These are phyloP conservation scores for Drosophila trichaetosa DNA, from an alignment of 2,888 invertebrate species.

Conservation along the genomic window DNA sequence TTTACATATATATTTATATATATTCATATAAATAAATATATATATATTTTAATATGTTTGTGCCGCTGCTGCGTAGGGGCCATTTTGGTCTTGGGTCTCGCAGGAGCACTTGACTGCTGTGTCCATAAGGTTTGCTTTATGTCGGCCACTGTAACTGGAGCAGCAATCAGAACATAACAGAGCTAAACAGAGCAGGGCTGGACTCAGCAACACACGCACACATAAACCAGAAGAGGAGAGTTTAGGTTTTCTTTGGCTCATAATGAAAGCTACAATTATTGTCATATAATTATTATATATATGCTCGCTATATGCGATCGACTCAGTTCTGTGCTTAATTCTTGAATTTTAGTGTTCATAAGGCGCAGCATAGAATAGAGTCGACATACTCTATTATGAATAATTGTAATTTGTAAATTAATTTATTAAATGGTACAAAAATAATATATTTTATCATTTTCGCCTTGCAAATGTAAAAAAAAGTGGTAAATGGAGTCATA, in stretches of 20 bases:
- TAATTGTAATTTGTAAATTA: neutral
- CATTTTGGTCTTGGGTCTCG: constrained; percentile 56
- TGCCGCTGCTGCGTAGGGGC: constrained; percentile 28
- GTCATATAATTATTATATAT: neutral
- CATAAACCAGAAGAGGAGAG: neutral
- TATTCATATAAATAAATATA: constrained; percentile 3
- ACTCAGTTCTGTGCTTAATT: neutral
- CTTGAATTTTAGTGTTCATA: neutral
- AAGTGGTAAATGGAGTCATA: neutral
- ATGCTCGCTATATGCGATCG: neutral
- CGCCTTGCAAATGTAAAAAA: neutral
- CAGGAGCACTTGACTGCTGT: constrained; percentile 41
- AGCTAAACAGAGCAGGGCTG: constrained; percentile 5
- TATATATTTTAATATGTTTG: constrained; percentile 19
- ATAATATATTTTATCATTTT: neutral
- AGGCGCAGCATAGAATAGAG: neutral
- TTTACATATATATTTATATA: constrained; percentile 12
- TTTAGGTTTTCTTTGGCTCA: constrained; percentile 5
- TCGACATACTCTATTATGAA: neutral
- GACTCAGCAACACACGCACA: constrained; percentile 11
- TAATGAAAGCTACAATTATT: constrained; percentile 7
- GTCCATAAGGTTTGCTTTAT: constrained; percentile 50
- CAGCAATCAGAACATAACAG: constrained; percentile 44
- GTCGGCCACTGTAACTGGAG: constrained; percentile 62
- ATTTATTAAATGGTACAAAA: neutral